Conservation (phyloP, 2,113 vertebrate species). For the Corynorhinus townsendii region DNA sequence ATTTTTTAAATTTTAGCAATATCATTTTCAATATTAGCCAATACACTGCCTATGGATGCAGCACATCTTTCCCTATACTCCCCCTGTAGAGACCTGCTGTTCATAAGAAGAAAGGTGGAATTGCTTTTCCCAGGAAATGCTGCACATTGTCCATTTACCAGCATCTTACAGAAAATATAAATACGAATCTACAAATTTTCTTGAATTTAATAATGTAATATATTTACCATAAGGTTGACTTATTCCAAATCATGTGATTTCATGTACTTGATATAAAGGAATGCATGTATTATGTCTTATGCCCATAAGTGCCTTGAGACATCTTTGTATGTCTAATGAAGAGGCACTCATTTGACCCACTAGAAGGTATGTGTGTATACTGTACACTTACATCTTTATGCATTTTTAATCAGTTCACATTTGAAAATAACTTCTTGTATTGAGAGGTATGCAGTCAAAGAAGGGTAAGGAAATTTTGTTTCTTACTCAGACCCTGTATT, state of each 20-base stretch:
- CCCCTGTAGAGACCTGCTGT: constrained; percentile 77
- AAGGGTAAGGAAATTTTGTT: constrained; percentile 73
- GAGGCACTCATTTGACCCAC: constrained; percentile 81
- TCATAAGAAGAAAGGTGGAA: constrained; percentile 72
- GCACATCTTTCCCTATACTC: constrained; percentile 76
- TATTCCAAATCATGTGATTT: constrained; percentile 82
- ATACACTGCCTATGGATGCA: constrained; percentile 85
- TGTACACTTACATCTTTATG: constrained; percentile 78
- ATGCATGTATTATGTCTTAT: constrained; percentile 86
- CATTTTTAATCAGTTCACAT: constrained; percentile 76
- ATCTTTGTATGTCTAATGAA: constrained; percentile 79
- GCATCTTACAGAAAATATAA: constrained; percentile 79
- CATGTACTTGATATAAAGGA: constrained; percentile 80
- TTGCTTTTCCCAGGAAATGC: constrained; percentile 81
- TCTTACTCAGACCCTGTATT: constrained; percentile 63
- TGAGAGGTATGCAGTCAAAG: constrained; percentile 72
- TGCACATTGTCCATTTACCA: constrained; percentile 84
- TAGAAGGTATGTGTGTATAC: constrained; percentile 78
- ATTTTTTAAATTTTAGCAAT: constrained; percentile 84
- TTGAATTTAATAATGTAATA: constrained; percentile 74
- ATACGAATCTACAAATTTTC: constrained; percentile 68
- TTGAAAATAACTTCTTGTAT: constrained; percentile 76
- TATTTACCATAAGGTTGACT: constrained; percentile 80
- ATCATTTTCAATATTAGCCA: constrained; percentile 80
- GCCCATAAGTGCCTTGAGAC: constrained; percentile 87